phyloP scores from a whole-genome alignment of 2,888 invertebrate species.

The Harmothoe impar region DNA sequence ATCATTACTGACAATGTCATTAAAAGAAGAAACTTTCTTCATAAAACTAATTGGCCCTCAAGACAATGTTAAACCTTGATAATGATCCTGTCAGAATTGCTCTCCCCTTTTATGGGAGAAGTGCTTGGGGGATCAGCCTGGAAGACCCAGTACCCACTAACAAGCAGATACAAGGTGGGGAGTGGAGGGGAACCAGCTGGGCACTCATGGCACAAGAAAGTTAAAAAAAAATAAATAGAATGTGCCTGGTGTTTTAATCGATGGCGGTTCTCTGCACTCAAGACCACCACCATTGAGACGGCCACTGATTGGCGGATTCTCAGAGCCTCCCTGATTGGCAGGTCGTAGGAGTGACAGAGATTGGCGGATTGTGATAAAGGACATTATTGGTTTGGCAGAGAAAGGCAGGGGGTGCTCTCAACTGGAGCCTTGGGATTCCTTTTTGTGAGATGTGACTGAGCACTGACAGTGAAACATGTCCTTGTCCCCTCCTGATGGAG shows the following conservation, averaged over 20 bases:
- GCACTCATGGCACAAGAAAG: background rate
- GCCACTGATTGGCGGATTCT: slow-evolving; percentile 24
- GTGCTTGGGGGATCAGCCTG: background rate
- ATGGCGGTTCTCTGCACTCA: background rate
- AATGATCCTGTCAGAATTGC: background rate
- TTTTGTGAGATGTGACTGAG: background rate
- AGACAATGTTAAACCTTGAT: too few relatives aligned
- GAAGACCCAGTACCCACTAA: background rate
- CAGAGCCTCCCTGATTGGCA: background rate
- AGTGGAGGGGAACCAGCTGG: background rate
- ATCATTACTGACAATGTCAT: too few relatives aligned
- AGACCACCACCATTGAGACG: background rate
- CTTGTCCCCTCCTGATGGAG: background rate
- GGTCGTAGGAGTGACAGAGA: slow-evolving; percentile 7
- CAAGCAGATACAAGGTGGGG: background rate
- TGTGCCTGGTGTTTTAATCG: background rate
- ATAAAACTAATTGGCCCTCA: too few relatives aligned
- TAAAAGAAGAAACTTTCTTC: too few relatives aligned
- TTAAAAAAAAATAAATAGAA: background rate
- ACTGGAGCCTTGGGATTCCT: background rate
- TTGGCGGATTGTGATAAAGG: background rate
- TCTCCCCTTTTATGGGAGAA: background rate
- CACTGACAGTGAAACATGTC: slow-evolving; percentile 38
- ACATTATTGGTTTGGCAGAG: background rate
- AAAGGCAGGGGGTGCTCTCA: background rate